These are phyloP conservation scores for Gorilla gorilla DNA, from an alignment of 2,113 vertebrate species.

Conservation along the genomic window DNA sequence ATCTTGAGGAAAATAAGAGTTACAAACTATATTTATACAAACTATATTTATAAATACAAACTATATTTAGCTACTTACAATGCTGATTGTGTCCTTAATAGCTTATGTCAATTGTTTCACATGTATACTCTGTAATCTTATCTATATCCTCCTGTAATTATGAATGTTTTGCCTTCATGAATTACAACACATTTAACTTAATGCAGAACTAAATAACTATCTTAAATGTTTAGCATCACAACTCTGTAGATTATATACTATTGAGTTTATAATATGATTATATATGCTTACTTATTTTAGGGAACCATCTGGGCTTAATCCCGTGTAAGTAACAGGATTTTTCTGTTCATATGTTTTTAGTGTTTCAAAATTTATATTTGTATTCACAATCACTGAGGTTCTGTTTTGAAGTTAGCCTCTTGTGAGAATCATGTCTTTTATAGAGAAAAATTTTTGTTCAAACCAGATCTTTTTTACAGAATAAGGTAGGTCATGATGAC, in stretches of 20 bases:
- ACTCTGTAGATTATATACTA: not conserved
- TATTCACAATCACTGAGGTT: not conserved
- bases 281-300: not conserved
- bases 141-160: not conserved
- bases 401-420: not conserved
- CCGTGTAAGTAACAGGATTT: not conserved
- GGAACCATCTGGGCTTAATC: accelerated
- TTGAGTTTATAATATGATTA: not conserved
- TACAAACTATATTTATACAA: not conserved
- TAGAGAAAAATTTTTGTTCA: not conserved
- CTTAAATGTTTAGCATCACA: not conserved
- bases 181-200: not conserved
- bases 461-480: not conserved
- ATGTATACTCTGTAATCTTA: not conserved
- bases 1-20: not conserved
- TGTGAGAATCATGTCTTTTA: not conserved
- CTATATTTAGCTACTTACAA: not conserved
- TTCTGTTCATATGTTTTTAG: not conserved
- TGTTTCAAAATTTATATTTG: not conserved
- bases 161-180: not conserved
- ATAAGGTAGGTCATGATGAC: not conserved
- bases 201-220: not conserved
- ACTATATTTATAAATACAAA: not conserved
- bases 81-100: not conserved
- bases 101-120: not conserved